Percentiles rank a stretch among this genome's conserved stretches.
phyloP scores from a whole-genome alignment of 1,140 invertebrate genomes.

The Dolichoris vasculosae region DNA sequence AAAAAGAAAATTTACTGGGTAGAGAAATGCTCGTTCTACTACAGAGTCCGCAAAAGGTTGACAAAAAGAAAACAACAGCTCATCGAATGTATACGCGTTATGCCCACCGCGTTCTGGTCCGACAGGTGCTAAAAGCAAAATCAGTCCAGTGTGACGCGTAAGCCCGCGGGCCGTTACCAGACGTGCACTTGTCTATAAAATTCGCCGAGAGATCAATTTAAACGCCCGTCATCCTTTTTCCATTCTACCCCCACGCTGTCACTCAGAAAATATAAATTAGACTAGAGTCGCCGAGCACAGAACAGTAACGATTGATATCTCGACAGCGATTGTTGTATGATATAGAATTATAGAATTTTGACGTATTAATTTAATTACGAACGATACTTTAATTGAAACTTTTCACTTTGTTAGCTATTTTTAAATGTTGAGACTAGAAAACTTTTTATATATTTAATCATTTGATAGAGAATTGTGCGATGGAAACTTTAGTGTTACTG shows the following conservation, averaged over 20 bases:
- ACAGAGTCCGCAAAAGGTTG: neutral
- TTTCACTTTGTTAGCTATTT: too few species aligned
- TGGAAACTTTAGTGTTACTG: neutral
- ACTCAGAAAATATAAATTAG: conserved; percentile 71
- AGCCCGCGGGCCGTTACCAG: neutral
- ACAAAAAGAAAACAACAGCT: conserved; percentile 30
- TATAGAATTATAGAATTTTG: neutral
- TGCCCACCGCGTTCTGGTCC: conserved; percentile 47
- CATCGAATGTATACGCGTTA: conserved; percentile 31
- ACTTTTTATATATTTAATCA: too few species aligned
- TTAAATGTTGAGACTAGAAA: too few species aligned
- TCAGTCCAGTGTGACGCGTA: conserved; percentile 59
- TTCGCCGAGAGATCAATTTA: conserved; percentile 45
- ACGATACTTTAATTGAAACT: neutral
- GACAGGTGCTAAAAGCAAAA: conserved; percentile 46
- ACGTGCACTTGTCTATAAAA: conserved; percentile 6
- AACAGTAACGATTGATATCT: conserved; percentile 60
- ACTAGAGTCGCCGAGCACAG: conserved; percentile 51
- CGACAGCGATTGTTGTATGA: conserved; percentile 51
- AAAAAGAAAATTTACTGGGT: neutral
- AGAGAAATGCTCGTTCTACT: neutral
- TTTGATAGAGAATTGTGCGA: neutral
- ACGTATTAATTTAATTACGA: neutral
- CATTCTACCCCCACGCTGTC: conserved; percentile 52
- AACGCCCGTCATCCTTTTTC: conserved; percentile 55